Conservation (phyloP, 2,113 vertebrate species). For the Sturnira hondurensis region DNA sequence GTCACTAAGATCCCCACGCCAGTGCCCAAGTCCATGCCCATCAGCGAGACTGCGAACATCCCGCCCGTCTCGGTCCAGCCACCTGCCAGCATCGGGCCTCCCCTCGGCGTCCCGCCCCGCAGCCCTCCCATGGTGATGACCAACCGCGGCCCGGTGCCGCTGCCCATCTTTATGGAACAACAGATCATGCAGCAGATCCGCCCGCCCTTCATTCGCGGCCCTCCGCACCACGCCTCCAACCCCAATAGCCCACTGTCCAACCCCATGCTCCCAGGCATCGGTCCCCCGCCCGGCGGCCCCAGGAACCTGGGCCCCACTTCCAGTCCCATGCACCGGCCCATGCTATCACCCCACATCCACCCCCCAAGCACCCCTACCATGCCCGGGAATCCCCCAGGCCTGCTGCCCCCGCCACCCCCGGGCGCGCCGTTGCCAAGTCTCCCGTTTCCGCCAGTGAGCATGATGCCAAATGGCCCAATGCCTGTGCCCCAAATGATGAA, state of each 20-base stretch:
- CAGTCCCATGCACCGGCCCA: constrained; percentile 95
- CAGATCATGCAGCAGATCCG: constrained; percentile 99
- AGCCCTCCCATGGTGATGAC: constrained; percentile 99
- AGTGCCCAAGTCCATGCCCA: constrained; percentile 88
- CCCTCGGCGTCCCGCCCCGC: constrained; percentile 91
- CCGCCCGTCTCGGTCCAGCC: constrained; percentile 89
- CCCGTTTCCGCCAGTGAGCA: constrained; percentile 93
- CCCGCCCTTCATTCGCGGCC: constrained; percentile 91
- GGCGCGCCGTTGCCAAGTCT: constrained; percentile 90
- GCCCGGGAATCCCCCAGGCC: constrained; percentile 88
- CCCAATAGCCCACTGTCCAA: constrained; percentile 95
- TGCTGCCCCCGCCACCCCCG: constrained; percentile 90
- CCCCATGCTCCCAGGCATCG: constrained; percentile 94
- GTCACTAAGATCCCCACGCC: constrained; percentile 95
- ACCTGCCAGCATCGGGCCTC: constrained; percentile 87
- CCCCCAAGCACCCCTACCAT: constrained; percentile 90
- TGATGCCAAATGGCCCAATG: constrained; percentile 96
- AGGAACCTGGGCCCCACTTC: constrained; percentile 90
- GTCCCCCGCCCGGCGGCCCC: constrained; percentile 88
- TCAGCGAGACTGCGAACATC: constrained; percentile 90
- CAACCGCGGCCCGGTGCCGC: constrained; percentile 94
- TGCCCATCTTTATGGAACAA: constrained; percentile 99
- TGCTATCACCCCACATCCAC: constrained; percentile 94
- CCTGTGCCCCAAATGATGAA: constrained; percentile 96
- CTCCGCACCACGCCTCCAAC: constrained; percentile 87